These are phyloP conservation scores for Chionoecetes opilio DNA, from an alignment of 1,140 invertebrate genomes.

Conservation along the genomic window DNA sequence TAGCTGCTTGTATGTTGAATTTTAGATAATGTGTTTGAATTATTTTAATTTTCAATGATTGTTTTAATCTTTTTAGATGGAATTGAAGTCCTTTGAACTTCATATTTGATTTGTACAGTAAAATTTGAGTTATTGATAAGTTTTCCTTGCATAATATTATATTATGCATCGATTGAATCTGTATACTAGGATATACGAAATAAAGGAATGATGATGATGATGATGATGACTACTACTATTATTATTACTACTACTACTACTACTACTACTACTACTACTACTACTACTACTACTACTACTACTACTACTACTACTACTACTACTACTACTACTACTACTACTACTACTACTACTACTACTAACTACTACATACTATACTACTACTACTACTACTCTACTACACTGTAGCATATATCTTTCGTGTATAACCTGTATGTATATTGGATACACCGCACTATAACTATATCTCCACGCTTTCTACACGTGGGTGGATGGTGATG, in stretches of 20 bases:
- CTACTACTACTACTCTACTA: background rate
- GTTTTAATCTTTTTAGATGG: too few relatives aligned
- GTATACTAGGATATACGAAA: too few relatives aligned
- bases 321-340: slow-evolving; percentile 14
- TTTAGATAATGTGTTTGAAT: too few relatives aligned
- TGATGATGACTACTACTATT: background rate
- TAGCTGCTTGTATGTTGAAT: too few relatives aligned
- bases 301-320: slow-evolving; percentile 29
- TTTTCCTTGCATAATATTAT: too few relatives aligned
- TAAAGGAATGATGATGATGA: too few relatives aligned
- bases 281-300: slow-evolving; percentile 29
- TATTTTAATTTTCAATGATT: too few relatives aligned
- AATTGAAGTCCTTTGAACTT: too few relatives aligned
- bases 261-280: slow-evolving; percentile 3
- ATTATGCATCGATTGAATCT: too few relatives aligned
- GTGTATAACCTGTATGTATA: background rate
- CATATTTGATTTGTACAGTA: too few relatives aligned
- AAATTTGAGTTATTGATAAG: too few relatives aligned
- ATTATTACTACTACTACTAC: background rate
- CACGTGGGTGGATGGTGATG: background rate
- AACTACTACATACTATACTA: too few relatives aligned
- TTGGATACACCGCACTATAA: background rate
- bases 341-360: slow-evolving; percentile 5
- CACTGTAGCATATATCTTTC: background rate
- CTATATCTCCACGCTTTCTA: background rate